A percentile compares a stretch with the other conserved stretches of the same genome.
phyloP scores from a whole-genome alignment of 2,888 invertebrate species.

The Dolichomitus sp. region DNA sequence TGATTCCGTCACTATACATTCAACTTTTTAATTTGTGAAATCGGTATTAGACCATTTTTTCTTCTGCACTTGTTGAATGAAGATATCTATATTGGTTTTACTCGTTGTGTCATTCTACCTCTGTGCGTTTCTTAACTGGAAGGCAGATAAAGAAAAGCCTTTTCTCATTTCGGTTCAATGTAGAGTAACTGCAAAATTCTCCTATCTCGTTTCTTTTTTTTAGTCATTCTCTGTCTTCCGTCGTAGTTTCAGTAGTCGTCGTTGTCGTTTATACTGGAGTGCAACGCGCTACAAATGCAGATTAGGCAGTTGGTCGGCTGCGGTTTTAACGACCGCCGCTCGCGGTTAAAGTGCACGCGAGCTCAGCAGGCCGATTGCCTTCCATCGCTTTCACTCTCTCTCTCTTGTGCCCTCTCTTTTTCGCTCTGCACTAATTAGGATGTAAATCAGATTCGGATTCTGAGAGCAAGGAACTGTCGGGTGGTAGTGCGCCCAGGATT shows the following conservation, averaged over 20 bases:
- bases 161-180: slow-evolving; percentile 38
- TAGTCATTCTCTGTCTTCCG: slow-evolving; percentile 9
- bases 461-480: slow-evolving; percentile 62
- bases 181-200: neutral
- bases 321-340: slow-evolving; percentile 72
- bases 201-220: slow-evolving; percentile 35
- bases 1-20: slow-evolving; percentile 15
- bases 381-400: slow-evolving; percentile 29
- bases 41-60: slow-evolving; percentile 34
- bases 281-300: slow-evolving; percentile 76
- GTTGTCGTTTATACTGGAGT: slow-evolving; percentile 64
- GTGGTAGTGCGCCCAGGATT: slow-evolving; percentile 49
- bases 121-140: slow-evolving; percentile 19
- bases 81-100: slow-evolving; percentile 39
- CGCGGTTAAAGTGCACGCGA: slow-evolving; percentile 70
- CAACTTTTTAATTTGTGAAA: slow-evolving; percentile 26
- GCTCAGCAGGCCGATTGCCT: slow-evolving; percentile 57
- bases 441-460: slow-evolving; percentile 80
- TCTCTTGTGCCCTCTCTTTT: slow-evolving; percentile 27
- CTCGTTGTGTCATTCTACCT: slow-evolving; percentile 36
- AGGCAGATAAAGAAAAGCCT: slow-evolving; percentile 43
- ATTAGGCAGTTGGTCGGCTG: slow-evolving; percentile 74
- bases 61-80: slow-evolving; percentile 31
- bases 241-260: slow-evolving; percentile 34
- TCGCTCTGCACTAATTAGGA: slow-evolving; percentile 77